Percentiles rank a stretch among this genome's conserved stretches.
phyloP scores from a whole-genome alignment of 2,797 vertebrate species.

The Microchirus variegatus region DNA sequence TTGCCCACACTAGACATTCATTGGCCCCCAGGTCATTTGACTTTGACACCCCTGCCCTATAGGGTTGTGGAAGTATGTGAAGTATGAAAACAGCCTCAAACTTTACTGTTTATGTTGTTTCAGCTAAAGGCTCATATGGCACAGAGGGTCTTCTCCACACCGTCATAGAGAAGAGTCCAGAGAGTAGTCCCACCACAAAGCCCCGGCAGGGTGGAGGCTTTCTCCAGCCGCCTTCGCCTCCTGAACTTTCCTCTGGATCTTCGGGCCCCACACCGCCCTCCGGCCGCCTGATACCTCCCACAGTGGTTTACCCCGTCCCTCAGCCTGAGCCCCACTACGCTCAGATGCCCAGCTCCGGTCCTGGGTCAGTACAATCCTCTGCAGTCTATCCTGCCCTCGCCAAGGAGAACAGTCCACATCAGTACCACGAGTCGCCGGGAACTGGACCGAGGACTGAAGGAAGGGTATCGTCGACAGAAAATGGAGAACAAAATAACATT shows the following conservation, averaged over 20 bases:
- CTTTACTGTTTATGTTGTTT: conserved; percentile 8
- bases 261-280: conserved; percentile 67
- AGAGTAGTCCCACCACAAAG: conserved; percentile 89
- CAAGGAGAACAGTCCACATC: conserved; percentile 81
- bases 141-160: conserved; percentile 91
- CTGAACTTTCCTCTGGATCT: conserved; percentile 61
- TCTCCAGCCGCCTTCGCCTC: conserved; percentile 24
- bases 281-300: conserved; percentile 84
- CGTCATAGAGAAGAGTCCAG: conserved; percentile 93
- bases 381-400: conserved; percentile 84
- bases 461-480: conserved; percentile 69
- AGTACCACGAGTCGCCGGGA: conserved; percentile 7
- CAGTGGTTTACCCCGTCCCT: conserved; percentile 85
- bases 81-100: neutral
- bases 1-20: too few species aligned
- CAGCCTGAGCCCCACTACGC: conserved; percentile 89
- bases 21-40: too few species aligned
- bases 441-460: conserved; percentile 27
- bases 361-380: conserved; percentile 60
- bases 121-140: conserved; percentile 75
- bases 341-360: conserved; percentile 81
- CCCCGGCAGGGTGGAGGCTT: conserved; percentile 81
- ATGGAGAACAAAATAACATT: conserved; percentile 83
- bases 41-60: too few species aligned
- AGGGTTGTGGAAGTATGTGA: neutral